Evolutionary conservation across 2,888 invertebrate genomes (phyloP).

Genomic region (Caenorhabditis drosophilae): DNA sequence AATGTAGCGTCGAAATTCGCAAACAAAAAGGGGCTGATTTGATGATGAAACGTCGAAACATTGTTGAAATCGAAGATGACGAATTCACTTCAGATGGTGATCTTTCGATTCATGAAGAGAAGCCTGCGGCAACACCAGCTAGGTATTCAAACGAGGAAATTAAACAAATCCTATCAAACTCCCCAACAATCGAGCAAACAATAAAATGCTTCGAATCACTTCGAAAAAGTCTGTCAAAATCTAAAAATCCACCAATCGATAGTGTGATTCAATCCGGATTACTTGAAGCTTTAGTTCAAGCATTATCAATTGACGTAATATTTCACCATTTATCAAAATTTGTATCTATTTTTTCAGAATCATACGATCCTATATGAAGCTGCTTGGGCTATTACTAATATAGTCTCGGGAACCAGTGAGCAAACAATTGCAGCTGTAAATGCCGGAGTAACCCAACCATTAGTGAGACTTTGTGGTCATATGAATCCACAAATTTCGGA

Average conservation of each 20-base stretch:
- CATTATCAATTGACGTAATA: constrained; percentile 72
- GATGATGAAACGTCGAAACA: constrained; percentile 77
- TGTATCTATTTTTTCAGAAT: constrained; percentile 54
- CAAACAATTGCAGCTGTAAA: constrained; percentile 80
- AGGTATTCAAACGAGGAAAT: constrained; percentile 46
- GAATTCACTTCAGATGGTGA: constrained; percentile 12
- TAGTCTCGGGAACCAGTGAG: constrained; percentile 89
- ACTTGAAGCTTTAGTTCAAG: constrained; percentile 82
- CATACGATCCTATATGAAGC: constrained; percentile 82
- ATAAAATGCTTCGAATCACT: constrained; percentile 57
- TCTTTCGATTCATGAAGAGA: constrained; percentile 5
- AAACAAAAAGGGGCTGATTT: constrained; percentile 93
- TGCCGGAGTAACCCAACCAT: constrained; percentile 83
- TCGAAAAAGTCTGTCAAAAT: constrained; percentile 85
- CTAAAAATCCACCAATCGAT: constrained; percentile 88
- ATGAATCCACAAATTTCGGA: constrained; percentile 79
- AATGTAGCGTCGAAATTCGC: constrained; percentile 86
- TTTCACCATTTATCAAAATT: background rate
- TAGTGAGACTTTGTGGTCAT: constrained; percentile 80
- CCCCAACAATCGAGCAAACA: constrained; percentile 55
- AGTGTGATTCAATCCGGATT: constrained; percentile 83
- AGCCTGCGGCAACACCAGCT: constrained; percentile 10
- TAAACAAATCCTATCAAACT: constrained; percentile 45
- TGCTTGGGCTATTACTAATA: constrained; percentile 87
- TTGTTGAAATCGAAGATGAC: constrained; percentile 44